These are phyloP conservation scores for Lutra lutra DNA, from an alignment of 2,797 vertebrate genomes.

Conservation along the genomic window DNA sequence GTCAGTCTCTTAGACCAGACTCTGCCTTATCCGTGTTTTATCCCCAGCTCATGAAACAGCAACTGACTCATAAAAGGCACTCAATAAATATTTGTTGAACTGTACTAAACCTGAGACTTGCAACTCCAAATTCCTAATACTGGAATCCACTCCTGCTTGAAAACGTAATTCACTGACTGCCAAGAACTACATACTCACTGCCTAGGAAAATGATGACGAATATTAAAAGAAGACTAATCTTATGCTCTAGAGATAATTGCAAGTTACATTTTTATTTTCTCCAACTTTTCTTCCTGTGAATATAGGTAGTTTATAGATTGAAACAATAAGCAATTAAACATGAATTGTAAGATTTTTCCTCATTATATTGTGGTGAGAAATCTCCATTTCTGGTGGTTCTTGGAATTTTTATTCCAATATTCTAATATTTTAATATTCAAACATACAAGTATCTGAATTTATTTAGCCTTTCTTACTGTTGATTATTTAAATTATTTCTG, in stretches of 20 bases:
- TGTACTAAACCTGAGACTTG: slow-evolving; percentile 38
- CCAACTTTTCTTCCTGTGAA: background rate
- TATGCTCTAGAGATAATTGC: background rate
- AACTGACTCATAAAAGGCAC: background rate
- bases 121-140: background rate
- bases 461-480: slow-evolving; percentile 11
- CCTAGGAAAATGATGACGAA: slow-evolving; percentile 18
- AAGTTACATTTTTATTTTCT: slow-evolving; percentile 35
- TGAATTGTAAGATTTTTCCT: background rate
- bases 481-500: slow-evolving; percentile 10
- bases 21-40: background rate
- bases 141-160: background rate
- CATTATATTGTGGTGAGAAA: background rate
- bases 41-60: background rate
- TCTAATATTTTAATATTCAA: slow-evolving; percentile 29
- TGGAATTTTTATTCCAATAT: slow-evolving; percentile 31
- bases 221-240: slow-evolving; percentile 6
- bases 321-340: background rate
- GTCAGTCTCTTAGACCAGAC: background rate
- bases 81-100: background rate
- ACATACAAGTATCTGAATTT: background rate
- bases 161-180: background rate
- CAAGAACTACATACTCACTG: background rate
- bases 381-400: background rate
- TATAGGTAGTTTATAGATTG: background rate